A percentile compares a stretch with the other conserved stretches of the same genome.
phyloP scores from a whole-genome alignment of 2,888 invertebrate genomes.

The Melieria omissa region DNA sequence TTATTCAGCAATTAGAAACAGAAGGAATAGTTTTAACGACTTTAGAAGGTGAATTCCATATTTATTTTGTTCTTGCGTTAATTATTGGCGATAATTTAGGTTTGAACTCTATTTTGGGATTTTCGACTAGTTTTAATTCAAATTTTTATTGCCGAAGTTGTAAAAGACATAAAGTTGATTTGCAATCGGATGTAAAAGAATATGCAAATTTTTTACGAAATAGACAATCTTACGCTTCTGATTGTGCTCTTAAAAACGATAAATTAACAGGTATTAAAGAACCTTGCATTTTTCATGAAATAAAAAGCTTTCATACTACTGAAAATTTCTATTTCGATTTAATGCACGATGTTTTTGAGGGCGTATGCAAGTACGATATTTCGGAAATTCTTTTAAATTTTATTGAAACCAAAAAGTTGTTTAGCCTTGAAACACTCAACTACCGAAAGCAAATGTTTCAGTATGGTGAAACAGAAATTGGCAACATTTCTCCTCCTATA shows the following conservation, averaged over 20 bases:
- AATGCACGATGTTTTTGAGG: slow-evolving; percentile 50
- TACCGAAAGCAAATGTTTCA: slow-evolving; percentile 43
- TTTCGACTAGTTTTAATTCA: slow-evolving; percentile 44
- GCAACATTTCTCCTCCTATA: slow-evolving; percentile 39
- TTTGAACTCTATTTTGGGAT: slow-evolving; percentile 43
- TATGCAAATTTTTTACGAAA: slow-evolving; percentile 33
- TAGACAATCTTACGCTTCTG: slow-evolving; percentile 37
- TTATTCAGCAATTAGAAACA: slow-evolving; percentile 24
- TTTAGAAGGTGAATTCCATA: slow-evolving; percentile 1
- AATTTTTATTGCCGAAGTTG: slow-evolving; percentile 46
- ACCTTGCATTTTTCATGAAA: slow-evolving; percentile 36
- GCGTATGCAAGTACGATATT: slow-evolving; percentile 46
- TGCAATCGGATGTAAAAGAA: slow-evolving; percentile 30
- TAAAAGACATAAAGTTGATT: slow-evolving; percentile 36
- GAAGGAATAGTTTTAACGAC: slow-evolving; percentile 20
- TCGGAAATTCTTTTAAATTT: slow-evolving; percentile 41
- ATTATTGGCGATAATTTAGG: slow-evolving; percentile 45
- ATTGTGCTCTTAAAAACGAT: slow-evolving; percentile 35
- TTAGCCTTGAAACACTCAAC: slow-evolving; percentile 42
- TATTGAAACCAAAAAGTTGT: slow-evolving; percentile 38
- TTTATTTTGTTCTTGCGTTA: slow-evolving; percentile 39
- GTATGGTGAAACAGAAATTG: slow-evolving; percentile 43
- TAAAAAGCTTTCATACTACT: slow-evolving; percentile 42
- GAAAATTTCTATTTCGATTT: slow-evolving; percentile 45
- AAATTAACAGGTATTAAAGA: slow-evolving; percentile 43